Conservation (phyloP, 2,888 invertebrate genomes). For the Cheiracanthium punctorium region DNA sequence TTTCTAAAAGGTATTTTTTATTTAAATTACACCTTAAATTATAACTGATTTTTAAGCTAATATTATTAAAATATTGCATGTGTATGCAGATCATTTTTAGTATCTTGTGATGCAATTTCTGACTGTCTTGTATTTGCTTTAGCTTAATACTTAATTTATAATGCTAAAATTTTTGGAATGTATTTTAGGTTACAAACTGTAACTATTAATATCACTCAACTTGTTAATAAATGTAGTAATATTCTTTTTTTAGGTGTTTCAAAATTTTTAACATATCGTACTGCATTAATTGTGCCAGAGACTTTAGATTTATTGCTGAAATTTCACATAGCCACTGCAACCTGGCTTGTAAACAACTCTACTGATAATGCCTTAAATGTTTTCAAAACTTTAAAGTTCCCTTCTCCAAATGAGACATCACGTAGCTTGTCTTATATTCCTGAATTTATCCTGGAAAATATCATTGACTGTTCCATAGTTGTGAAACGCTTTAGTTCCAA, state of each 20-base stretch:
- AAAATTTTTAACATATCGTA: slow-evolving; percentile 75
- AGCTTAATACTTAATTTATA: too few species aligned
- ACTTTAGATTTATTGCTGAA: slow-evolving; percentile 83
- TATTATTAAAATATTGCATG: too few species aligned
- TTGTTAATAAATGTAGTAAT: too few species aligned
- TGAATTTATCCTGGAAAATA: slow-evolving; percentile 92
- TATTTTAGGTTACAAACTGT: too few species aligned
- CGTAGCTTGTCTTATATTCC: slow-evolving; percentile 83
- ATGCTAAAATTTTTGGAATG: too few species aligned
- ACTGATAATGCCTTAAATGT: slow-evolving; percentile 74
- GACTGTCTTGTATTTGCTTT: too few species aligned
- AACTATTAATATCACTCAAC: too few species aligned
- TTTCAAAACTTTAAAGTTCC: slow-evolving; percentile 74
- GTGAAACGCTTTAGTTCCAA: slow-evolving; percentile 82
- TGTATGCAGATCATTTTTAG: too few species aligned
- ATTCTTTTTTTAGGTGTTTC: slow-evolving; percentile 68
- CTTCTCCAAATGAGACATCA: slow-evolving; percentile 74
- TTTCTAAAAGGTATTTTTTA: too few species aligned
- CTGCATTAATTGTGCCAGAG: slow-evolving; percentile 86
- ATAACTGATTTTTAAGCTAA: too few species aligned
- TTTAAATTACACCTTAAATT: too few species aligned
- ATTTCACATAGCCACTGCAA: slow-evolving; percentile 87
- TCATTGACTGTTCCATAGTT: slow-evolving; percentile 87
- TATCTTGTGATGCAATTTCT: too few species aligned
- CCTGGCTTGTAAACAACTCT: slow-evolving; percentile 91